phyloP scores from a whole-genome alignment of 2,797 vertebrate genomes.

The Heterohyrax brucei region DNA sequence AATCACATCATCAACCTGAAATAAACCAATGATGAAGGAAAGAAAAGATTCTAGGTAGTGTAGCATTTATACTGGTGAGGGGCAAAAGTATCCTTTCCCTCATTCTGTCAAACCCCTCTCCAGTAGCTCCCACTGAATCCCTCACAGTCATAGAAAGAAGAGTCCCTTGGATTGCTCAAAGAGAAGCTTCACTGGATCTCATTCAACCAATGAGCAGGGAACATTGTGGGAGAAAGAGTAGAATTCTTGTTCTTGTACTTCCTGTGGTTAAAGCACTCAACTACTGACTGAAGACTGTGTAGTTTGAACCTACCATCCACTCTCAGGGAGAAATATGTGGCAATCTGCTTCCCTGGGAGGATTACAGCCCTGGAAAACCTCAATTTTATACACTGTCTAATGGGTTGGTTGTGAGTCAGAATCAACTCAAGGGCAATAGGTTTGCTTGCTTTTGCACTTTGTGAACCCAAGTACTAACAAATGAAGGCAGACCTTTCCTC shows the following conservation, averaged over 20 bases:
- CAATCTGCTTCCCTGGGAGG: too few species aligned
- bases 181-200: background rate
- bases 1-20: conserved; percentile 26
- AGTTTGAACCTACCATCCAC: background rate
- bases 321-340: background rate
- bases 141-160: background rate
- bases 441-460: background rate
- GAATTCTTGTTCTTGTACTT: background rate
- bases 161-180: background rate
- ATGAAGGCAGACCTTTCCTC: background rate
- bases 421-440: background rate
- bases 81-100: background rate
- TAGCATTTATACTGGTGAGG: background rate
- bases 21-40: background rate
- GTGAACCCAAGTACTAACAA: background rate
- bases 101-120: background rate
- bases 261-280: background rate
- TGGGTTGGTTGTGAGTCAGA: background rate
- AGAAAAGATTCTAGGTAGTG: background rate
- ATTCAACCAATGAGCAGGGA: background rate
- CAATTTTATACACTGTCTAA: background rate
- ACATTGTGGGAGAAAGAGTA: background rate
- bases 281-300: background rate
- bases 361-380: background rate
- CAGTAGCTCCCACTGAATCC: background rate